Evolutionary conservation across 92 coral and sea anemone genomes (phyloP).

Genomic region (Plumapathes pennacea): DNA sequence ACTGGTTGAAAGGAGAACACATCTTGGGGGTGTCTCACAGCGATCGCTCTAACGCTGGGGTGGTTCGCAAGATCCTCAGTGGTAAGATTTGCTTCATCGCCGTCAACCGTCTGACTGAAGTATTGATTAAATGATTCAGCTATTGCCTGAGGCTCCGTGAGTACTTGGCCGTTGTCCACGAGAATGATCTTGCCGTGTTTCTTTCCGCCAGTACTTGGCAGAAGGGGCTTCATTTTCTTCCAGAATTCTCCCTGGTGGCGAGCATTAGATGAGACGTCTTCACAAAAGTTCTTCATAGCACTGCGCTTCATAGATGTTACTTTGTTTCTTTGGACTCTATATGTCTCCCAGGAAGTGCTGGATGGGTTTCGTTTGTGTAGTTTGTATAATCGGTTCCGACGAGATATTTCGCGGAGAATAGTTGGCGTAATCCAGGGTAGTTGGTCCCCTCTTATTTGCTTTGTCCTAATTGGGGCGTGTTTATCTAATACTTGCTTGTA

Average conservation of each 20-base stretch:
- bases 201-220: constrained; percentile 14
- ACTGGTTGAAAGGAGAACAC: constrained; percentile 21
- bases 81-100: constrained; percentile 1
- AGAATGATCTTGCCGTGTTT: constrained; percentile 13
- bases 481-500: constrained; percentile 17
- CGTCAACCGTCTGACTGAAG: constrained; percentile 15
- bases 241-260: constrained; percentile 31
- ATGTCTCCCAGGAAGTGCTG: constrained; percentile 17
- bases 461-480: constrained; percentile 20
- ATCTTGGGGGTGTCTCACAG: constrained; percentile 5
- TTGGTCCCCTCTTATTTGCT: constrained; percentile 16
- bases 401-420: constrained; percentile 14
- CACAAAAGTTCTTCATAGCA: constrained; percentile 12
- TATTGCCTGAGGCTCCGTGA: constrained; percentile 14
- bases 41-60: constrained; percentile 16
- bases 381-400: constrained; percentile 16
- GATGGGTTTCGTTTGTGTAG: constrained; percentile 9
- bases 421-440: constrained; percentile 49
- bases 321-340: constrained; percentile 27
- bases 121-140: constrained; percentile 25
- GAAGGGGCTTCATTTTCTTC: constrained; percentile 34
- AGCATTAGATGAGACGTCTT: constrained; percentile 21
- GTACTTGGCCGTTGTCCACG: constrained; percentile 26
- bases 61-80: constrained; percentile 12
- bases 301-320: constrained; percentile 19